A percentile compares a stretch with the other conserved stretches of the same genome.
phyloP scores from a whole-genome alignment of 2,797 vertebrate species.

The Melanotaenia nigrans region DNA sequence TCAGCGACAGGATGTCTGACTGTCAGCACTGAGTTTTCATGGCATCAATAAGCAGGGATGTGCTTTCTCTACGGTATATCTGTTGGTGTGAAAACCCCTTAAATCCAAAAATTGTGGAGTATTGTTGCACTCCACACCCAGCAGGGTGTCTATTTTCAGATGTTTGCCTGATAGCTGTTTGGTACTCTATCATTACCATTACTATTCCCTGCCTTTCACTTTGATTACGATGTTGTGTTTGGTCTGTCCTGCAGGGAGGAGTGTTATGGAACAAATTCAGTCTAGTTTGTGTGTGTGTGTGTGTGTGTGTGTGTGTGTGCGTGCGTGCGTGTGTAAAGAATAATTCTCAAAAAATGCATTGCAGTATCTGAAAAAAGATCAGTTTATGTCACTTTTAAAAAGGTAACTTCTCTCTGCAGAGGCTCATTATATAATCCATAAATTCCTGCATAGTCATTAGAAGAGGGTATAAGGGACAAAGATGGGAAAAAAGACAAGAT shows the following conservation, averaged over 20 bases:
- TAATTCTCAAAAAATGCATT: not conserved
- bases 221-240: constrained; percentile 3
- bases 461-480: constrained; percentile 9
- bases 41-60: not conserved
- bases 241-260: not conserved
- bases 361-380: not conserved
- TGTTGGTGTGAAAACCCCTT: not conserved
- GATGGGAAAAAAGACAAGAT: constrained; percentile 5
- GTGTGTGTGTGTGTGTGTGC: too few species aligned
- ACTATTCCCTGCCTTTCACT: not conserved
- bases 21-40: not conserved
- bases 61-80: not conserved
- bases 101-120: constrained; percentile 4
- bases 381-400: not conserved
- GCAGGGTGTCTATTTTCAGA: constrained; percentile 3
- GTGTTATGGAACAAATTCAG: not conserved
- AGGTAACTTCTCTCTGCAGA: not conserved
- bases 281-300: not conserved
- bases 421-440: not conserved
- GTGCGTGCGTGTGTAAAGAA: not conserved
- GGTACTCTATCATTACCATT: not conserved
- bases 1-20: too few species aligned
- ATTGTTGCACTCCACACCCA: not conserved
- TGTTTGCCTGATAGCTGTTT: constrained; percentile 2
- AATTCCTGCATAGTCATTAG: not conserved